Base-by-base conservation (phyloP, 2,797 vertebrate species). In the Poliocrania exsul region DNA sequence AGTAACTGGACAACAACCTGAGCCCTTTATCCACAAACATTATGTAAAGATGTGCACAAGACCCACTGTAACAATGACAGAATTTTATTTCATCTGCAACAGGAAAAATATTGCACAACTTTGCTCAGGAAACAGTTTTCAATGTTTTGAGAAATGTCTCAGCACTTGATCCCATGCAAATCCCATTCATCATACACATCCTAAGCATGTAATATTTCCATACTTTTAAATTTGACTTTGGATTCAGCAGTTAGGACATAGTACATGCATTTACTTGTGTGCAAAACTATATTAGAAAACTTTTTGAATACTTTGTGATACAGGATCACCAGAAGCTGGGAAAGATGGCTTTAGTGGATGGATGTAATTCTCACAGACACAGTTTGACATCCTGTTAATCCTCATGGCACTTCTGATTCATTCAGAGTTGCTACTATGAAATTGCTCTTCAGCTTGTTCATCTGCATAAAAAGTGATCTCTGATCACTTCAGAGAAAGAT, bases 381-480 rank as follows among this genome's bases (percentile, higher is more conserved):
- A 65, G 31, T 3, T n/a, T 91, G 33, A 67, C 37, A 49, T 71
- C 53, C 26, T 56, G n/a, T 47, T 86, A 81, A 60, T 90, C 47
- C 2, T 6, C 51, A 73, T 8, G 12, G 47, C n/a, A 51, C 38
- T 77, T 72, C 69, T 78, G 21, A 58, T 50, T 83, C 29, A 58
- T 69, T 92, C 70, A 91, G 73, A 71, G 62, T 33, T 61, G 65
- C 61, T 69, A 51, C 66, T 50, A 69, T n/a, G 62, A 90, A 92
- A 92, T n/a, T 51, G 49, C 67, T 95, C 67, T 87, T 93, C 79
- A 85, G 56, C 40, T 73, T 82, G 49, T 53, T 95, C 74, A 93
- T 92, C 78, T 95, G 67, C 92, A 85, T 88, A 94, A 91, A 65
- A 91, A 83, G 88, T 24, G 85, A 78, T 77, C 67, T 86, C 84